Evolutionary conservation across 2,797 vertebrate genomes (phyloP), one percentile per base, ranked within the genome.

Genomic region (Scolopax rusticola): DNA sequence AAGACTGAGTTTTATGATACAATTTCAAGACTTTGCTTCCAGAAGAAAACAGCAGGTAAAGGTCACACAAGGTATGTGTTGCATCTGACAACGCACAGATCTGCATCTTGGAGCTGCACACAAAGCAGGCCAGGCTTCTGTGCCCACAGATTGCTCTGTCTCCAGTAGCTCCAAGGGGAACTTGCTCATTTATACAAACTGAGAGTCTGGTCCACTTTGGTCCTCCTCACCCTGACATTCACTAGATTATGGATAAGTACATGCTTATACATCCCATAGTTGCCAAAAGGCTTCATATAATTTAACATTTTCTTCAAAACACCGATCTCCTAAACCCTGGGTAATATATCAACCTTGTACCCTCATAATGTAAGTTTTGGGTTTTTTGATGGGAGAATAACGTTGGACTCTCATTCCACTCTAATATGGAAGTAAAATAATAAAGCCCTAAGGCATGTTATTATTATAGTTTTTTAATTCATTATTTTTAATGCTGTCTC

Each of bases 401-500:
- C 5, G 0, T 30, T 65, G n/a, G 56, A 70, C 8, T 43, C 23
- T 27, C 13, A 90, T 68, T 68, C 15, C 47, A 59, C 8, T 43
- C 57, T 81, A 54, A 84, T 77, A 61, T 8, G 1, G 47, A 91
- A 4, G 59, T 36, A 67, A 87, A 83, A 68, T 71, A 59, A 87
- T 64, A 80, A 63, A 50, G 25, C 47, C 87, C 51, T 65, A 47
- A 86, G 40, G 51, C 56, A 32, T 15, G 11, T 65, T 84, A 59
- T 47, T 67, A 79, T 70, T 59, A 70, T 9, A 7, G 4, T 2
- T 43, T 91, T 73, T 2, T 76, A 91, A 84, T 51, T 84, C 28
- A 86, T 88, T 85, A 65, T 84, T 94, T 96, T 93, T 48, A 95
- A 73, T 17, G 48, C 14, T 73, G 24, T 68, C n/a, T 88, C 43